These are phyloP conservation scores for Rhamnusium bicolor DNA, from an alignment of 2,888 invertebrate species.

Conservation along the genomic window DNA sequence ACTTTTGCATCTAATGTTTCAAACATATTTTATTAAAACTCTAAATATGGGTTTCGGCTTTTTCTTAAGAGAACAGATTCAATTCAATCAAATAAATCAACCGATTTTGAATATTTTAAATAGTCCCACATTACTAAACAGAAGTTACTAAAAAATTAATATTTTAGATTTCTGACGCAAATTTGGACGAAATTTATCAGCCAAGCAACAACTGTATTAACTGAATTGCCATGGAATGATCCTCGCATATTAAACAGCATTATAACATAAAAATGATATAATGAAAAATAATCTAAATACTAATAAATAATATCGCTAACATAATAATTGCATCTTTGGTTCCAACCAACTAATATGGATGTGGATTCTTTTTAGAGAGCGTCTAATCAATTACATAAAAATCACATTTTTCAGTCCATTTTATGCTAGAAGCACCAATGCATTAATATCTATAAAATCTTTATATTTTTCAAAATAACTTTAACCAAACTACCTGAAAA, in stretches of 20 bases:
- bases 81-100: too few relatives aligned
- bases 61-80: too few relatives aligned
- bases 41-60: too few relatives aligned
- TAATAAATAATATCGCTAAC: constrained; percentile 42
- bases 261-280: constrained; percentile 16
- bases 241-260: constrained; percentile 19
- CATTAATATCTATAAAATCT: constrained; percentile 47
- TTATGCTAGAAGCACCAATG: constrained; percentile 60
- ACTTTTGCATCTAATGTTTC: too few relatives aligned
- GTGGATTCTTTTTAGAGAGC: constrained; percentile 52
- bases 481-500: constrained; percentile 7
- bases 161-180: too few relatives aligned
- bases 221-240: constrained; percentile 5
- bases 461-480: constrained; percentile 20
- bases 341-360: constrained; percentile 51
- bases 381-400: constrained; percentile 53
- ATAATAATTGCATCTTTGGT: constrained; percentile 54
- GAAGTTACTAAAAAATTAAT: too few relatives aligned
- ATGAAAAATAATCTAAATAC: constrained; percentile 26
- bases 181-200: neutral
- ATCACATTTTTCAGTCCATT: constrained; percentile 62
- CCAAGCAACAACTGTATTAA: neutral
- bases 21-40: too few relatives aligned
- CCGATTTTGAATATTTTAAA: too few relatives aligned
- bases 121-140: too few relatives aligned